These are phyloP conservation scores for Celastrina argiolus DNA, from an alignment of 2,888 invertebrate genomes.

Conservation along the genomic window DNA sequence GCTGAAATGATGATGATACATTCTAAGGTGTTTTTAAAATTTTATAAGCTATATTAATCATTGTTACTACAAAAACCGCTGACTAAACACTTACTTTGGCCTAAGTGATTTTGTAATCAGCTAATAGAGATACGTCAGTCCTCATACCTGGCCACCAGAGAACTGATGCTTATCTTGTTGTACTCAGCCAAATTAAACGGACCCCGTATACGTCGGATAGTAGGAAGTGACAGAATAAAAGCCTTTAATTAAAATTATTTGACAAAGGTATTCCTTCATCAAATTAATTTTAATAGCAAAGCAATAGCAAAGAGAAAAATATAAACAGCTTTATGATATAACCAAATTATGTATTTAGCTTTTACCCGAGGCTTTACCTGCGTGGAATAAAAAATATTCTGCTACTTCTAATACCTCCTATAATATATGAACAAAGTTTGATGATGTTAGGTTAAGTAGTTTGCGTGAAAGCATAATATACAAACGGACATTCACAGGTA, in stretches of 20 bases:
- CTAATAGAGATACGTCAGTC: conserved; percentile 24
- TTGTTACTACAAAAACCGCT: neutral
- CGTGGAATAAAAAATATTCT: too few species aligned
- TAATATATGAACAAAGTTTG: too few species aligned
- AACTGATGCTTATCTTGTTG: conserved; percentile 22
- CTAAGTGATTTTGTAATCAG: conserved; percentile 23
- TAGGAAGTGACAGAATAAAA: conserved; percentile 1
- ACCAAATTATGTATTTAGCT: too few species aligned
- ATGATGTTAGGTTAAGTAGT: too few species aligned
- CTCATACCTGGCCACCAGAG: conserved; percentile 11
- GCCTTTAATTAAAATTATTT: neutral
- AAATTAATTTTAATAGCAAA: too few species aligned
- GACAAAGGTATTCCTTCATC: neutral
- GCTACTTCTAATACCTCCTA: too few species aligned
- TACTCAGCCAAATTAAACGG: conserved; percentile 18
- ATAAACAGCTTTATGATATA: too few species aligned
- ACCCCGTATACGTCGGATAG: neutral
- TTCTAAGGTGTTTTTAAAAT: neutral
- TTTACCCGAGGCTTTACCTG: too few species aligned
- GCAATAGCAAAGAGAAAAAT: neutral
- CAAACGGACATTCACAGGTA: too few species aligned
- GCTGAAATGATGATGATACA: too few species aligned
- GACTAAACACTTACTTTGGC: conserved; percentile 10
- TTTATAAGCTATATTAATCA: neutral
- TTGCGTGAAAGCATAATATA: too few species aligned